Evolutionary conservation across 2,888 invertebrate species (phyloP).

Genomic region (Caenorhabditis wallacei): DNA sequence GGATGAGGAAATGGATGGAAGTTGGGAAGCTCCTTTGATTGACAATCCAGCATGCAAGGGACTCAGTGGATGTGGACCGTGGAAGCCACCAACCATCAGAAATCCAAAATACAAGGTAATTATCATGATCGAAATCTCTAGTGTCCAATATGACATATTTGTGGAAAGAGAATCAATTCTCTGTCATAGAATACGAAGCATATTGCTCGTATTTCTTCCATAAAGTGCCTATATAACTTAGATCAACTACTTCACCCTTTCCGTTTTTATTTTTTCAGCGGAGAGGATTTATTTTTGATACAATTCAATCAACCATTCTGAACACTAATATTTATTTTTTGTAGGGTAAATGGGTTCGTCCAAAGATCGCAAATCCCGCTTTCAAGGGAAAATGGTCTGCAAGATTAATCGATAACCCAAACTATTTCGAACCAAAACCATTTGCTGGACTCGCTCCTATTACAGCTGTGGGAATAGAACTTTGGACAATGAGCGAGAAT

Average conservation of each 20-base stretch:
- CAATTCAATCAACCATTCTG: constrained; percentile 12
- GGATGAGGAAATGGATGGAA: constrained; percentile 99
- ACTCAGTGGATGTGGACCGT: constrained; percentile 93
- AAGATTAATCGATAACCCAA: constrained; percentile 92
- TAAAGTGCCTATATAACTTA: constrained; percentile 35
- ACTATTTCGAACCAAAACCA: constrained; percentile 95
- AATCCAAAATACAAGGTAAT: constrained; percentile 86
- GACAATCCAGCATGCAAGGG: constrained; percentile 81
- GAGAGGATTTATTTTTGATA: constrained; percentile 56
- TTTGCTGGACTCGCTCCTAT: constrained; percentile 77
- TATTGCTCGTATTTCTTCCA: not conserved
- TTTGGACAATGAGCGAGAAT: constrained; percentile 98
- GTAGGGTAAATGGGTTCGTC: constrained; percentile 93
- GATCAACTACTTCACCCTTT: constrained; percentile 57
- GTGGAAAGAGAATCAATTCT: not conserved
- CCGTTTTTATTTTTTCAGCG: constrained; percentile 1
- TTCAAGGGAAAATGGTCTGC: constrained; percentile 86
- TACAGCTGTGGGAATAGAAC: constrained; percentile 92
- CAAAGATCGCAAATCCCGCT: constrained; percentile 85
- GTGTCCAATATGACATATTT: not conserved
- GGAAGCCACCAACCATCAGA: constrained; percentile 87
- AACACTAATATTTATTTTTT: constrained; percentile 10
- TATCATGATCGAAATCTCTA: not conserved
- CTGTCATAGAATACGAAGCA: not conserved
- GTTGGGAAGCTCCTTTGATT: constrained; percentile 93